These are phyloP conservation scores for Pycnomerus fuliginosus DNA, from an alignment of 2,888 invertebrate genomes.

Conservation along the genomic window DNA sequence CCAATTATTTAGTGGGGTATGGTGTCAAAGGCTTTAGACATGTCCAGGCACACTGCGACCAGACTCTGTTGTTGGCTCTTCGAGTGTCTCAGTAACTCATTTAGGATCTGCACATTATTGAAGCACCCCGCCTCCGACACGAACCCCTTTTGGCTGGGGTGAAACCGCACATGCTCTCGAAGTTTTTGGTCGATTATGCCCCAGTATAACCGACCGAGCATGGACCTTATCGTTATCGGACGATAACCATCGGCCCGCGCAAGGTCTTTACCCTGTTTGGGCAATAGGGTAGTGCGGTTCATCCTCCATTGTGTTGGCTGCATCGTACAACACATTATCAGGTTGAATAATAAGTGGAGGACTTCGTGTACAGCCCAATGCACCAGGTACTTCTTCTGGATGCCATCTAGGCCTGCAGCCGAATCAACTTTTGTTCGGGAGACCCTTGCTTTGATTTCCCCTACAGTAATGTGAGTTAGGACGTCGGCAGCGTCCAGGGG, in stretches of 20 bases:
- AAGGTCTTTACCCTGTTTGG: conserved; percentile 39
- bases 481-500: conserved; percentile 25
- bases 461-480: conserved; percentile 7
- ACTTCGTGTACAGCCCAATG: conserved; percentile 14
- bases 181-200: conserved; percentile 35
- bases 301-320: conserved; percentile 34
- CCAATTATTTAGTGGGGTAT: conserved; percentile 33
- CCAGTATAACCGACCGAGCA: conserved; percentile 37
- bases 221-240: conserved; percentile 39
- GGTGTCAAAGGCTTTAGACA: conserved; percentile 51
- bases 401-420: conserved; percentile 33
- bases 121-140: conserved; percentile 37
- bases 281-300: conserved; percentile 41
- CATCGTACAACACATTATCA: conserved; percentile 10
- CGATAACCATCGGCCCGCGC: conserved; percentile 35
- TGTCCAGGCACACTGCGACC: conserved; percentile 49
- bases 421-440: conserved; percentile 23
- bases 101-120: conserved; percentile 38
- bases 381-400: conserved; percentile 24
- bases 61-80: conserved; percentile 34
- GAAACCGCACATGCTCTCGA: conserved; percentile 18
- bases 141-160: conserved; percentile 41
- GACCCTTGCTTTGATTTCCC: conserved; percentile 26
- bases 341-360: conserved; percentile 17
- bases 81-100: conserved; percentile 31